Percentiles rank a stretch among this genome's conserved stretches.
These are phyloP conservation scores for Aviceda subcristata DNA, from an alignment of 2,113 vertebrate species.

Conservation along the genomic window DNA sequence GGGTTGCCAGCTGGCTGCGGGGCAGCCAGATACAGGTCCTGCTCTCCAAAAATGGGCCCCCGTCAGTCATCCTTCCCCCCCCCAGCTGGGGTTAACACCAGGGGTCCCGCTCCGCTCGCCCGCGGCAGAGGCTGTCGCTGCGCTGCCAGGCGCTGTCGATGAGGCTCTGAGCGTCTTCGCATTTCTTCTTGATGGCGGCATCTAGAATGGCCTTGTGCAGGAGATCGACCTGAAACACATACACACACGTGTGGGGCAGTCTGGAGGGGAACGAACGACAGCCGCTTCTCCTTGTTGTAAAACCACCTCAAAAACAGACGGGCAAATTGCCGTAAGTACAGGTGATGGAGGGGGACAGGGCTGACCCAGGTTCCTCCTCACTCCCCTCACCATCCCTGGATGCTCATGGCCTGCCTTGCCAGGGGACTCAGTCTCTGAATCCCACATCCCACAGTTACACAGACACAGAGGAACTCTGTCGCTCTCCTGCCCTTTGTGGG, in stretches of 20 bases:
- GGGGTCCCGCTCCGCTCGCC: slow-evolving; percentile 89
- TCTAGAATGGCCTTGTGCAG: slow-evolving; percentile 68
- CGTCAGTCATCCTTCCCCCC: neutral
- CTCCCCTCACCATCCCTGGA: neutral
- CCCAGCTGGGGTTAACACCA: slow-evolving; percentile 78
- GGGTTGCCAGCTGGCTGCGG: neutral
- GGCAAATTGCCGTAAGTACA: fast-evolving
- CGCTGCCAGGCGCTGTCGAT: slow-evolving; percentile 93
- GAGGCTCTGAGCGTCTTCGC: slow-evolving; percentile 86
- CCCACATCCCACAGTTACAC: fast-evolving
- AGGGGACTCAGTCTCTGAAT: neutral
- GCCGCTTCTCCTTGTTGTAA: fast-evolving
- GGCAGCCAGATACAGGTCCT: neutral
- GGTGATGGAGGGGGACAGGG: fast-evolving
- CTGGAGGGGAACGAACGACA: neutral
- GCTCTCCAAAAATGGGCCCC: neutral
- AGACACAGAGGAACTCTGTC: fast-evolving
- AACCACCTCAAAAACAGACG: neutral
- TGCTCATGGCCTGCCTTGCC: neutral
- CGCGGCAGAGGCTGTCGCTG: slow-evolving; percentile 92
- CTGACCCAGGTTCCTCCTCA: neutral
- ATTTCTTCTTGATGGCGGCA: slow-evolving; percentile 76
- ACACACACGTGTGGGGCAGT: fast-evolving
- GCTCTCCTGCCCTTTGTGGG: neutral
- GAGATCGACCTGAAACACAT: slow-evolving; percentile 68